These are phyloP conservation scores for Neomorphus geoffroyi DNA, from an alignment of 2,797 vertebrate genomes.

Conservation along the genomic window DNA sequence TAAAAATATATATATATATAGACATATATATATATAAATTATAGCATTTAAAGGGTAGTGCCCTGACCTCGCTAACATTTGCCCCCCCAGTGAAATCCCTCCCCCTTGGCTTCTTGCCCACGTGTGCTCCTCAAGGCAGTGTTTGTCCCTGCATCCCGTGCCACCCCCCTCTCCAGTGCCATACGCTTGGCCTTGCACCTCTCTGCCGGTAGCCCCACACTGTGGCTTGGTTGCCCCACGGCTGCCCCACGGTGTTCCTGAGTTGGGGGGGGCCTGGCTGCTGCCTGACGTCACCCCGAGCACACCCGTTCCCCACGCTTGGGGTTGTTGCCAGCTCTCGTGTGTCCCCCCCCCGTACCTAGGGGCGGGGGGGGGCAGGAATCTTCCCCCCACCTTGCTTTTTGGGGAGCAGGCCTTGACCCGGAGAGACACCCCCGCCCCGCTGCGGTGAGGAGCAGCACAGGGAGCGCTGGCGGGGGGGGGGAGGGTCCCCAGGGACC, in stretches of 20 bases:
- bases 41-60: conserved; percentile 67
- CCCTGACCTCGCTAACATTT: conserved; percentile 70
- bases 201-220: too few species aligned
- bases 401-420: neutral
- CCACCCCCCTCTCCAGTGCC: neutral
- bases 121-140: neutral
- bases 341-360: rapidly evolving
- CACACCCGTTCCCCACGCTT: neutral
- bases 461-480: neutral
- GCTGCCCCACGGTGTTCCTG: neutral
- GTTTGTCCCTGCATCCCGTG: neutral
- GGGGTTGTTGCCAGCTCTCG: neutral
- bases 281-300: neutral
- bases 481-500: neutral
- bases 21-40: conserved; percentile 37
- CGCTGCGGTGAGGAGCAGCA: neutral
- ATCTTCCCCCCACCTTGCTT: neutral
- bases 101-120: conserved; percentile 37
- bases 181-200: neutral
- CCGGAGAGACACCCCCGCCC: neutral
- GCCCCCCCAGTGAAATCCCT: neutral
- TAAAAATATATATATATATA: neutral
- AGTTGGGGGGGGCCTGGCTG: neutral
- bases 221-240: neutral
- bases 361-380: neutral